Percentiles rank a stretch among this genome's conserved stretches.
Conservation (phyloP, 2,797 vertebrate genomes). For the Melanotaenia boesemani region DNA sequence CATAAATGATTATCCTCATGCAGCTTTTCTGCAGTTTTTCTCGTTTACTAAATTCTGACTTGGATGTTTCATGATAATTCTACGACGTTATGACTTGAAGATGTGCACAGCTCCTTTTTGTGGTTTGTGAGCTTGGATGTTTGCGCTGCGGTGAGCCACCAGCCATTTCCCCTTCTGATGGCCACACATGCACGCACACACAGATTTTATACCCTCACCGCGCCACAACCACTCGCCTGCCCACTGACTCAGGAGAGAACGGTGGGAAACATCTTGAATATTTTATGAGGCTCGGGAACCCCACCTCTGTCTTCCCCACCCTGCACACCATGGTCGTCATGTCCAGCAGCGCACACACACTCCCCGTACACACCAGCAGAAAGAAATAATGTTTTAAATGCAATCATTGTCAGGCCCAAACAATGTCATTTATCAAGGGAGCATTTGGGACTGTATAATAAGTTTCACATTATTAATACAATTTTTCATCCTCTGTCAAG, state of each 20-base stretch:
- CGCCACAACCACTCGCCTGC: slow-evolving; percentile 64
- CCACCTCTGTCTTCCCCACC: slow-evolving; percentile 75
- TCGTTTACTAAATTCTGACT: slow-evolving; percentile 59
- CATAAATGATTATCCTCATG: slow-evolving; percentile 36
- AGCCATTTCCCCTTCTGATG: slow-evolving; percentile 58
- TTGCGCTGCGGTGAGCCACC: slow-evolving; percentile 69
- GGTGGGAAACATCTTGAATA: slow-evolving; percentile 88
- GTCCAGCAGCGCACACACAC: slow-evolving; percentile 60
- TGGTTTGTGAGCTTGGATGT: slow-evolving; percentile 65
- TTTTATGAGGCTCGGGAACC: slow-evolving; percentile 94
- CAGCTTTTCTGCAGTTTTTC: slow-evolving; percentile 58
- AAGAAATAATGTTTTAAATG: slow-evolving; percentile 99
- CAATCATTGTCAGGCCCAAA: slow-evolving; percentile 99
- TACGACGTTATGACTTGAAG: slow-evolving; percentile 65
- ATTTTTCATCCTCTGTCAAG: slow-evolving; percentile 99
- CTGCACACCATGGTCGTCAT: slow-evolving; percentile 47
- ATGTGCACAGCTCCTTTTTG: slow-evolving; percentile 66
- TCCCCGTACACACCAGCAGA: slow-evolving; percentile 79
- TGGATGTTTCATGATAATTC: slow-evolving; percentile 53
- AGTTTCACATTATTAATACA: slow-evolving; percentile 99
- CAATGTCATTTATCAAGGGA: slow-evolving; percentile 99
- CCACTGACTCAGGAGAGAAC: slow-evolving; percentile 76
- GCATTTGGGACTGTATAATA: slow-evolving; percentile 99
- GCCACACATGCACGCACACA: slow-evolving; percentile 46
- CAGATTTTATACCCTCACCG: slow-evolving; percentile 68